A percentile compares a stretch with the other conserved stretches of the same genome.
phyloP scores from a whole-genome alignment of 2,888 invertebrate species.

The Cistogaster globosa region DNA sequence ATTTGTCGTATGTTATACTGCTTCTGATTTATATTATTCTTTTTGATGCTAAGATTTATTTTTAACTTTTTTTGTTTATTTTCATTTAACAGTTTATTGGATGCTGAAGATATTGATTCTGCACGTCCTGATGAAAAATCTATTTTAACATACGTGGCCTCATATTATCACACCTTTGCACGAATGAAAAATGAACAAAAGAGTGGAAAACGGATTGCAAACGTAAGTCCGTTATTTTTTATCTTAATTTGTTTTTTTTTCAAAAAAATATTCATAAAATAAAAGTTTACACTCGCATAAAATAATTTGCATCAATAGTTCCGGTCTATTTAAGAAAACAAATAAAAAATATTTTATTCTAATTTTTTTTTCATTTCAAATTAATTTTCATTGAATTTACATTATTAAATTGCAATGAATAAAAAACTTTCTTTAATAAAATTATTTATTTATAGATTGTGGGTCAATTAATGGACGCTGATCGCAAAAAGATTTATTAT shows the following conservation, averaged over 20 bases:
- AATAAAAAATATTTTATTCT: too few species aligned
- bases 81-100: conserved; percentile 87
- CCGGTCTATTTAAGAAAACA: conserved; percentile 61
- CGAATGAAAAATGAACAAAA: conserved; percentile 99
- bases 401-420: conserved; percentile 41
- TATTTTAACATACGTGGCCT: conserved; percentile 99
- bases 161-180: conserved; percentile 99
- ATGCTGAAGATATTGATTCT: conserved; percentile 98
- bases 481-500: conserved; percentile 95
- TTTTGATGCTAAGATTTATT: neutral
- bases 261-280: neutral
- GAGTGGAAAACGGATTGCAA: conserved; percentile 97
- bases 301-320: conserved; percentile 63
- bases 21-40: too few species aligned
- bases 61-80: neutral
- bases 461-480: conserved; percentile 97
- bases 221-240: conserved; percentile 86
- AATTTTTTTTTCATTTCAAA: too few species aligned
- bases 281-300: neutral
- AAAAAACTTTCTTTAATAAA: neutral
- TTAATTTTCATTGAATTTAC: neutral
- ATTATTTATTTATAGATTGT: conserved; percentile 89
- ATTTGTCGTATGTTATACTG: too few species aligned
- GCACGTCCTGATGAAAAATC: conserved; percentile 98
- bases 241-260: neutral